These are phyloP conservation scores for Hyaena hyaena DNA, from an alignment of 2,113 vertebrate species.

Conservation along the genomic window DNA sequence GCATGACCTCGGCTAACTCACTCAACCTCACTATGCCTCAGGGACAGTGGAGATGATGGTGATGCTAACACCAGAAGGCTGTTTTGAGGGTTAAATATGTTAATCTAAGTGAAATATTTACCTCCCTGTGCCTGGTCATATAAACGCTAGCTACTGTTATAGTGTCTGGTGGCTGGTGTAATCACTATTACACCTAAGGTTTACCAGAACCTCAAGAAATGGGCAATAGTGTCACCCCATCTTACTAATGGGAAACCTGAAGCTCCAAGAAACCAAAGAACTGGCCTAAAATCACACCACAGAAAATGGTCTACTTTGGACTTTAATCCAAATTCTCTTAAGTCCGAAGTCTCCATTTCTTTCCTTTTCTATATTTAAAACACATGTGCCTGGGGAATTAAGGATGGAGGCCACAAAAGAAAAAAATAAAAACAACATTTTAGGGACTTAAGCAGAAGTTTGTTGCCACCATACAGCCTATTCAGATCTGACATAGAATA, in stretches of 20 bases:
- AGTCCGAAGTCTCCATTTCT: neutral
- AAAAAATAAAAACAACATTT: neutral
- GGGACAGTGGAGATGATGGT: neutral
- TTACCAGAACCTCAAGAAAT: neutral
- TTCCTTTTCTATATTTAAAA: neutral
- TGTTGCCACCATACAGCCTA: neutral
- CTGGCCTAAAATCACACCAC: neutral
- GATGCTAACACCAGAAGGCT: neutral
- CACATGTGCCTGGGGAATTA: neutral
- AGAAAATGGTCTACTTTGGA: neutral
- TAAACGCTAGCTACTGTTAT: neutral
- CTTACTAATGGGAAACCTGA: neutral
- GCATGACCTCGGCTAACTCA: neutral
- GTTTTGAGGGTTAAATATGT: neutral
- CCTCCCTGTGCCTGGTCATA: neutral
- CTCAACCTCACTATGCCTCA: neutral
- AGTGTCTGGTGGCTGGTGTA: neutral
- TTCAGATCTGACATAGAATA: neutral
- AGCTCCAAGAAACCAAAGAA: neutral
- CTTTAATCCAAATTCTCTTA: constrained; percentile 24
- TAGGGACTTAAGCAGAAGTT: neutral
- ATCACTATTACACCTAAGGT: neutral
- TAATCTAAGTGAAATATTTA: neutral
- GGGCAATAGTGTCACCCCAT: neutral
- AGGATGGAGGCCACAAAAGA: neutral